phyloP scores from a whole-genome alignment of 2,888 invertebrate genomes.

The Acleris emargana region DNA sequence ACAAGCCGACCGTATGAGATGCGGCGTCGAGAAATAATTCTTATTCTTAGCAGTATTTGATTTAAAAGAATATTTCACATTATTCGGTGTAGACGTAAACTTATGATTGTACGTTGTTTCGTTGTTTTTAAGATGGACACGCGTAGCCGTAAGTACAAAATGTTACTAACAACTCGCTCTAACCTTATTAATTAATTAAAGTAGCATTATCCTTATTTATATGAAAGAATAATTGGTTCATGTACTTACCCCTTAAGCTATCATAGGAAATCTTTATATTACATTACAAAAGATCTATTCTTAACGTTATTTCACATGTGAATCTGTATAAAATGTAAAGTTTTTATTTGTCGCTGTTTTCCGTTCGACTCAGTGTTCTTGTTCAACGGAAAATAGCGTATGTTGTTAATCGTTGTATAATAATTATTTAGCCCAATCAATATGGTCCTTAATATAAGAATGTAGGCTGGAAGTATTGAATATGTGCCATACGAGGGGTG shows the following conservation, averaged over 20 bases:
- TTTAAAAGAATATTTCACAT: slow-evolving; percentile 50
- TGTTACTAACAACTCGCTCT: slow-evolving; percentile 70
- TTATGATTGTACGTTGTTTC: slow-evolving; percentile 49
- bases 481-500: slow-evolving; percentile 81
- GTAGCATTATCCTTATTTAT: slow-evolving; percentile 58
- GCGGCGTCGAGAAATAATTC: slow-evolving; percentile 52
- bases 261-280: slow-evolving; percentile 54
- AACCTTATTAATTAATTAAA: slow-evolving; percentile 49
- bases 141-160: slow-evolving; percentile 74
- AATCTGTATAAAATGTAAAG: slow-evolving; percentile 58
- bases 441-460: slow-evolving; percentile 81
- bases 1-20: slow-evolving; percentile 64
- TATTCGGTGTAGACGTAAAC: slow-evolving; percentile 50
- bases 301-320: slow-evolving; percentile 53
- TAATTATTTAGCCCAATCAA: slow-evolving; percentile 52
- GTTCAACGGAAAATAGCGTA: slow-evolving; percentile 13
- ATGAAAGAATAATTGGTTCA: slow-evolving; percentile 64
- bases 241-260: slow-evolving; percentile 71
- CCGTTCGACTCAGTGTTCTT: slow-evolving; percentile 6
- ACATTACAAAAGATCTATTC: slow-evolving; percentile 51
- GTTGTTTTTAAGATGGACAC: slow-evolving; percentile 61
- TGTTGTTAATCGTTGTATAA: slow-evolving; percentile 45
- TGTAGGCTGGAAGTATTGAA: slow-evolving; percentile 61
- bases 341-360: slow-evolving; percentile 42
- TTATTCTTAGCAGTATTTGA: slow-evolving; percentile 71